Conservation (phyloP, 1,140 invertebrate genomes). For the Drosophila prosaltans region DNA sequence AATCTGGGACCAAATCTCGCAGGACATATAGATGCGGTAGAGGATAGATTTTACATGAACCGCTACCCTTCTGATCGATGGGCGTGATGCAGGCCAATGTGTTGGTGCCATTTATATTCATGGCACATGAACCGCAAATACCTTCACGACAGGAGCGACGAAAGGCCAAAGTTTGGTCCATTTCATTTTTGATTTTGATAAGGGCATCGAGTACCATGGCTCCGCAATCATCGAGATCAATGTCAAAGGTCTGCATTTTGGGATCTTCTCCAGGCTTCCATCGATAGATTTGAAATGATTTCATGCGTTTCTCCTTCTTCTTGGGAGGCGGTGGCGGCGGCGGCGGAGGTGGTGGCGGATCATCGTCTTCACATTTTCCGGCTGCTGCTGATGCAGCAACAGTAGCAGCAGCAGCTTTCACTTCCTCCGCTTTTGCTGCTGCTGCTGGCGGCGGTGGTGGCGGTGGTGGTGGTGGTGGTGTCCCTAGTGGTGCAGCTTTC, state of each 20-base stretch:
- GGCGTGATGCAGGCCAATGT: conserved; percentile 91
- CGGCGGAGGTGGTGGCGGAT: background rate
- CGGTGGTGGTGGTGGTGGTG: too few species aligned
- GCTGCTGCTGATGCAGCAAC: background rate
- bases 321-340: background rate
- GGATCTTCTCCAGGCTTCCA: conserved; percentile 96
- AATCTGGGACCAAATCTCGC: conserved; percentile 97
- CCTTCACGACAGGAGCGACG: conserved; percentile 97
- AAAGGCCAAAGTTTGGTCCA: conserved; percentile 97
- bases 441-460: too few species aligned
- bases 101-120: conserved; percentile 98
- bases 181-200: conserved; percentile 98
- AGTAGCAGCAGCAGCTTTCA: background rate
- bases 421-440: too few species aligned
- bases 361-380: too few species aligned
- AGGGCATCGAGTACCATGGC: conserved; percentile 98
- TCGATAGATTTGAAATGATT: conserved; percentile 94
- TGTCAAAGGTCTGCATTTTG: conserved; percentile 92
- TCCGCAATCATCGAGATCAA: conserved; percentile 96
- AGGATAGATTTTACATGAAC: conserved; percentile 88
- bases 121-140: conserved; percentile 99
- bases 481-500: too few species aligned
- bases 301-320: conserved; percentile 83
- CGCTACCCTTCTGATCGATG: conserved; percentile 37
- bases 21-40: conserved; percentile 99